Conservation (phyloP, 2,888 invertebrate genomes). For the Tenthredo livida region DNA sequence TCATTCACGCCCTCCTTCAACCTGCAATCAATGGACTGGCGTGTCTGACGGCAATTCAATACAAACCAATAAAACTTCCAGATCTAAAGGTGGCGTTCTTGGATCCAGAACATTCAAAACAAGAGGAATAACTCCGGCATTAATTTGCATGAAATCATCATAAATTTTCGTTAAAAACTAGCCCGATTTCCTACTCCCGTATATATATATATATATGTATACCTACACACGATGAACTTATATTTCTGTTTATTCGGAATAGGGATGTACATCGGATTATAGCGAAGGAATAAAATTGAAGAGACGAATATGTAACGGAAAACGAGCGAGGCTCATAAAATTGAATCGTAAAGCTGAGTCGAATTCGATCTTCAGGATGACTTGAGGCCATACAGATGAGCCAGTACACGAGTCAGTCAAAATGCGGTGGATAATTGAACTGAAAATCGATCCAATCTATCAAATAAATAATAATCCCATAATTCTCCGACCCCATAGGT, state of each 20-base stretch:
- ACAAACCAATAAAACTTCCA: constrained; percentile 39
- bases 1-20: constrained; percentile 14
- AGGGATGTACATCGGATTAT: background rate
- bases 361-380: background rate
- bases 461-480: constrained; percentile 51
- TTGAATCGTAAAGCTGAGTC: constrained; percentile 27
- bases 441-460: constrained; percentile 49
- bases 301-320: background rate
- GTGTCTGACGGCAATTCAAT: constrained; percentile 42
- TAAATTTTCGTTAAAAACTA: constrained; percentile 12
- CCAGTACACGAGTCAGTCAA: background rate
- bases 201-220: no score
- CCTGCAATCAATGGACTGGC: constrained; percentile 39
- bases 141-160: constrained; percentile 37
- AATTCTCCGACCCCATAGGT: constrained; percentile 22
- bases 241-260: background rate
- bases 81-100: constrained; percentile 1
- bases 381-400: constrained; percentile 8
- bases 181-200: background rate
- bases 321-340: background rate
- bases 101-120: constrained; percentile 40
- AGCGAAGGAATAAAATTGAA: constrained; percentile 3
- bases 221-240: background rate
- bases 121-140: constrained; percentile 30
- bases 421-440: constrained; percentile 40